Percentiles rank a stretch among this genome's conserved stretches.
Evolutionary conservation across 2,888 invertebrate species (phyloP).

Genomic region (Drosophila infuscata): DNA sequence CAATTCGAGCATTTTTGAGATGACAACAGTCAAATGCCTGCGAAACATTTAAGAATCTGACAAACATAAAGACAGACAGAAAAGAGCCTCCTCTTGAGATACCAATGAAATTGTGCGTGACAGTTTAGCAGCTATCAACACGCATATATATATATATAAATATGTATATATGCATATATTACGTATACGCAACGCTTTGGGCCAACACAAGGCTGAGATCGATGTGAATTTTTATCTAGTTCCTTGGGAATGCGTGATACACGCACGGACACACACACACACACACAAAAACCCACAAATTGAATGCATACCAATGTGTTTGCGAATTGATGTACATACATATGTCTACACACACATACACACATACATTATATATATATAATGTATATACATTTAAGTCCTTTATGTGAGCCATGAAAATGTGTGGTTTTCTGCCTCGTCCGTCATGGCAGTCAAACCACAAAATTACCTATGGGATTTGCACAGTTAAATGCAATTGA

Average conservation of each 20-base stretch:
- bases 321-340: slow-evolving; percentile 5
- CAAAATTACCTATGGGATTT: slow-evolving; percentile 17
- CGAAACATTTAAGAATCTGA: slow-evolving; percentile 17
- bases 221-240: slow-evolving; percentile 15
- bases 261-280: neutral
- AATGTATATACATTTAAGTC: neutral
- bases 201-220: slow-evolving; percentile 26
- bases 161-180: slow-evolving; percentile 20
- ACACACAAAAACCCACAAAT: neutral
- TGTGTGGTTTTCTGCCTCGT: slow-evolving; percentile 3
- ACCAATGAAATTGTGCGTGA: slow-evolving; percentile 27
- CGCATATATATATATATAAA: neutral
- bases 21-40: neutral
- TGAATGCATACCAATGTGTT: slow-evolving; percentile 26
- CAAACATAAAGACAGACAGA: slow-evolving; percentile 18
- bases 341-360: neutral
- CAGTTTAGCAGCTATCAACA: slow-evolving; percentile 15
- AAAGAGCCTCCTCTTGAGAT: neutral
- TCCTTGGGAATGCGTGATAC: slow-evolving; percentile 9
- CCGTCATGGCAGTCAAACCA: slow-evolving; percentile 18
- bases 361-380: neutral
- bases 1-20: neutral
- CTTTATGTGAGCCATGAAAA: slow-evolving; percentile 17
- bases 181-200: slow-evolving; percentile 51
- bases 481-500: slow-evolving; percentile 19